phyloP scores from a whole-genome alignment of 2,888 invertebrate genomes.

The Allophyes oxyacanthae region DNA sequence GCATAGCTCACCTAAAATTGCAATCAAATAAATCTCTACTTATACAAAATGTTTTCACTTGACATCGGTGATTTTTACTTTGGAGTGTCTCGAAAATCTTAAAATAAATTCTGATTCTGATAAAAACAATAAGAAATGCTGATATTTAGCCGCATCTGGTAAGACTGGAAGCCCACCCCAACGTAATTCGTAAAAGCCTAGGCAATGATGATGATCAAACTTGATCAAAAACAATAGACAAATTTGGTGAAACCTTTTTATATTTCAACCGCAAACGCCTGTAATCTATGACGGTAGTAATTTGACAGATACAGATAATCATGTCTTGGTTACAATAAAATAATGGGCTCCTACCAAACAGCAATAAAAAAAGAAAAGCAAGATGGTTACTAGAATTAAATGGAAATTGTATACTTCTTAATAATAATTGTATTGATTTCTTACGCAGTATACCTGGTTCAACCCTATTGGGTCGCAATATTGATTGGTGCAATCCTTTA shows the following conservation, averaged over 20 bases:
- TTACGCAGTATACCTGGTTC: constrained; percentile 74
- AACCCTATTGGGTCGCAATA: constrained; percentile 79
- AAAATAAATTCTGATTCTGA: too few relatives aligned
- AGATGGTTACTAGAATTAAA: constrained; percentile 70
- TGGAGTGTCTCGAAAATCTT: too few relatives aligned
- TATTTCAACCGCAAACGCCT: background rate
- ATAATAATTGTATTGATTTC: constrained; percentile 65
- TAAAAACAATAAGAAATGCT: too few relatives aligned
- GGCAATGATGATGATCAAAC: too few relatives aligned
- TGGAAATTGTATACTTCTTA: constrained; percentile 82
- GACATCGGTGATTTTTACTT: too few relatives aligned
- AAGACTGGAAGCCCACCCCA: too few relatives aligned
- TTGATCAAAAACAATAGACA: constrained; percentile 3
- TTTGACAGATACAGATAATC: constrained; percentile 20
- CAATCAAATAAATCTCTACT: too few relatives aligned
- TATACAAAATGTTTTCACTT: too few relatives aligned
- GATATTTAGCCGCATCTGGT: too few relatives aligned
- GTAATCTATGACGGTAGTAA: background rate
- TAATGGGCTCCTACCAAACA: constrained; percentile 35
- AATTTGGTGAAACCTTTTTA: constrained; percentile 11
- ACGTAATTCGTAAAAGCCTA: too few relatives aligned
- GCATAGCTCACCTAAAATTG: too few relatives aligned
- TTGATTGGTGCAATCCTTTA: constrained; percentile 67
- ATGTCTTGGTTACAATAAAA: constrained; percentile 3
- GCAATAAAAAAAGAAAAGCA: constrained; percentile 46